Evolutionary conservation across 1,140 invertebrate genomes (phyloP).

Genomic region (Lasioglossum albipes): DNA sequence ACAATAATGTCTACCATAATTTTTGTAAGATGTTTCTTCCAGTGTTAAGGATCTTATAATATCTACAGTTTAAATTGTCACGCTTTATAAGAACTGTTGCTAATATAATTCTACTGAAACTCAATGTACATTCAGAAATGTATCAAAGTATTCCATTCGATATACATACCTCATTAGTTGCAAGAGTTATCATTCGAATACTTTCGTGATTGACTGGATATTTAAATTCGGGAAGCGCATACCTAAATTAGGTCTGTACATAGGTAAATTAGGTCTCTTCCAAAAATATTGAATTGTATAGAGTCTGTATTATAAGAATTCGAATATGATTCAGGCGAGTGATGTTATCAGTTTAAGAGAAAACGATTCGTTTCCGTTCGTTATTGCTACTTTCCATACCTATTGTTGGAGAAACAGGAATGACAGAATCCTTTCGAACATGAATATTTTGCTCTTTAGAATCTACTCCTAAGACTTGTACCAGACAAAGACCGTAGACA

Average conservation of each 20-base stretch:
- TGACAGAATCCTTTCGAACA: too few relatives aligned
- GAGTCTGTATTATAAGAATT: constrained; percentile 31
- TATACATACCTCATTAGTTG: background rate
- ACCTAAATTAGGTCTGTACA: constrained; percentile 39
- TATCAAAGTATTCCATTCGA: background rate
- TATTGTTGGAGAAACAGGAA: too few relatives aligned
- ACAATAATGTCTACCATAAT: background rate
- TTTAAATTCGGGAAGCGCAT: constrained; percentile 2
- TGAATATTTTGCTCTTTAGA: too few relatives aligned
- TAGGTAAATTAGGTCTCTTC: constrained; percentile 27
- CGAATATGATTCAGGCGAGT: constrained; percentile 26
- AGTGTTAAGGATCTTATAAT: background rate
- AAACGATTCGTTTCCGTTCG: too few relatives aligned
- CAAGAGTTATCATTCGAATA: background rate
- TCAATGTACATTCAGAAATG: background rate
- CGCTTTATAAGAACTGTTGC: background rate
- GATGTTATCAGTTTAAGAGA: constrained; percentile 31
- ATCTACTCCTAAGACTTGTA: too few relatives aligned
- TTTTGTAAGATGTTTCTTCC: background rate
- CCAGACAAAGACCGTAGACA: too few relatives aligned
- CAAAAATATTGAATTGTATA: constrained; percentile 41
- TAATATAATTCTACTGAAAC: background rate
- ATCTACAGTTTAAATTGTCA: background rate
- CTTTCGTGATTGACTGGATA: background rate
- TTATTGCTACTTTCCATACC: too few relatives aligned